Percentiles rank a stretch among this genome's conserved stretches.
phyloP scores from a whole-genome alignment of 2,888 invertebrate species.

The Aplocera efformata region DNA sequence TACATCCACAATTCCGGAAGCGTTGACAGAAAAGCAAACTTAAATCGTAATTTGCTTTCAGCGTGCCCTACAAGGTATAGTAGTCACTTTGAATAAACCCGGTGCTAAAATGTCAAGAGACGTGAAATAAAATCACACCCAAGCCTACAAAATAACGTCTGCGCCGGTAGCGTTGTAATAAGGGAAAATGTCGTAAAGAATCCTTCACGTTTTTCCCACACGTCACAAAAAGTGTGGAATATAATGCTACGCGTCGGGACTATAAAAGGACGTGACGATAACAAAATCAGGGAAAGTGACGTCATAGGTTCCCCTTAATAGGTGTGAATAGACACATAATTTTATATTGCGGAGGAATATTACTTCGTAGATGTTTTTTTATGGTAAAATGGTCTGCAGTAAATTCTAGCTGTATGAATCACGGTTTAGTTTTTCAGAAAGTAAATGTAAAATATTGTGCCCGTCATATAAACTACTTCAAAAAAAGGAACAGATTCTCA shows the following conservation, averaged over 20 bases:
- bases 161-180: slow-evolving; percentile 13
- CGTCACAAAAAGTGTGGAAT: slow-evolving; percentile 18
- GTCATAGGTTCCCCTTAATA: slow-evolving; percentile 7
- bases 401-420: too few species aligned
- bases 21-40: too few species aligned
- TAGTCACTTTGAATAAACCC: not conserved
- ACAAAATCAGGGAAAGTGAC: slow-evolving; percentile 16
- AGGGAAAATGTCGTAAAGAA: slow-evolving; percentile 21
- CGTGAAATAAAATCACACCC: slow-evolving; percentile 10
- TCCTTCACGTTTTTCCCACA: slow-evolving; percentile 26
- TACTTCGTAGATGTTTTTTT: too few species aligned
- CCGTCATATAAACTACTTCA: too few species aligned
- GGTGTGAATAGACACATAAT: slow-evolving; percentile 10
- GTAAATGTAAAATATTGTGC: too few species aligned
- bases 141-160: slow-evolving; percentile 5
- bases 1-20: too few species aligned
- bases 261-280: slow-evolving; percentile 18
- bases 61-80: not conserved
- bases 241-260: slow-evolving; percentile 17
- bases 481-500: too few species aligned
- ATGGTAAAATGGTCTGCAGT: too few species aligned
- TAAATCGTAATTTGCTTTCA: too few species aligned
- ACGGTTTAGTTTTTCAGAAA: too few species aligned
- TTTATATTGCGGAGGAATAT: too few species aligned
- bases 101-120: not conserved